Base-by-base conservation (phyloP, 2,113 vertebrate genomes). In the Suncus etruscus region DNA sequence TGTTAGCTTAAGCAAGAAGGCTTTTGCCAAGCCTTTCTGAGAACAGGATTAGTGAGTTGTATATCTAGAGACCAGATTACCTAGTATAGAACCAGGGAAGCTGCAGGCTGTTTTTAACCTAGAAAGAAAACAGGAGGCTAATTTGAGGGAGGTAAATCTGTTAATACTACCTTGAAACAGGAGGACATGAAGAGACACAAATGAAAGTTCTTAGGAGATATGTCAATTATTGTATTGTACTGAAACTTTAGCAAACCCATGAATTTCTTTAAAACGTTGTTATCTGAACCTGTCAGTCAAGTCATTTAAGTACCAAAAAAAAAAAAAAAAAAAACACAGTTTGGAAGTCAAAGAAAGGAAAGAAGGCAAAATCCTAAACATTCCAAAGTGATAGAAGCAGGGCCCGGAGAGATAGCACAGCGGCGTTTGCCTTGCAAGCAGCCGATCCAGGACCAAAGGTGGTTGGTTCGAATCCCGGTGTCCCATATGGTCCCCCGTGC, bases 331-430 rank as follows among this genome's bases (percentile, higher is more conserved):
- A 91, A 63, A 75, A 22, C 50, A 12, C 7, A 92, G 51, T 76
- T 86, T 73, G 16, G 32, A 32, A 61, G 61, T 86, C 48, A 20
- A 83, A 82, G 47, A 45, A 93, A 86, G 48, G 20, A 70, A 14
- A 74, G 12, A 75, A 87, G 47, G 3, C 63, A 87, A 86, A 87
- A 92, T 75, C n/a, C 20, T 77, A 6, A 83, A 39, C 18, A 29
- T 31, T 74, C 68, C 51, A 65, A 88, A 61, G 25, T 39, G 39
- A 78, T 32, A 69, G n/a, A 81, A 73, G 50, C 11, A 65, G 16
- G 24, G 31, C n/a, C n/a, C n/a, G n/a, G n/a, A n/a, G n/a, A n/a
- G n/a, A n/a, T n/a, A n/a, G n/a, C n/a, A n/a, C n/a, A n/a, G n/a
- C n/a, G n/a, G n/a, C n/a, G n/a, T n/a, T n/a, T n/a, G n/a, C n/a